Base-by-base conservation (phyloP, 2,888 invertebrate species). In the Eustalomyia histrio region DNA sequence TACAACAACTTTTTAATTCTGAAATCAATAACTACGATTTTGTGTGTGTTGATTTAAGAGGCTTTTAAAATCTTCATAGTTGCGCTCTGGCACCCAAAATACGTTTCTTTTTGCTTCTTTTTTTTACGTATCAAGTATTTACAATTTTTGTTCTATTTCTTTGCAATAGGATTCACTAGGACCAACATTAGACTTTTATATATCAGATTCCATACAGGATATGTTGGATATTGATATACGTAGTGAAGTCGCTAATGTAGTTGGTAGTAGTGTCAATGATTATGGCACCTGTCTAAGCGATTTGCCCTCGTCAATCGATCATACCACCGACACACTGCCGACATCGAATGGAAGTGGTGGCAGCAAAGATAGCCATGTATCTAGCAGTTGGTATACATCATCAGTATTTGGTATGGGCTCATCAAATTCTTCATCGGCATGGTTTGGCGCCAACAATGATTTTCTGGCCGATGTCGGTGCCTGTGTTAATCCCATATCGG, bases 151-250 rank as follows among this genome's bases (percentile, higher is more conserved):
- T 29, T 29, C 3, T 6, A 6, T 47, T n/a, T 47, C 43, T 47
- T n/a, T 43, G 12, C n/a, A 88, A 6, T 39, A 93, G 93, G 92
- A 91, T 89, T 91, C 92, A 87, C 92, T 92, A 84, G 92, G 92
- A 86, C 90, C 90, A 10, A 93, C 93, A 90, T 91, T 93, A 91
- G 93, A 93, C 89, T 91, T 93, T 82, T 93, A 93, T 86, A 93
- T 93, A 88, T 93, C 93, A 39, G 93, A 93, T 88, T 95, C 96
- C 65, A 93, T 97, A 87, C 96, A 97, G 90, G 97, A 97, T 88
- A 96, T 97, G 95, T 92, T 97, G 83, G 97, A 97, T 88, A 95
- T 96, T 90, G 97, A 97, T 88, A 96, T 97, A 82, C 95, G 96
- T 88, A 94, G 94, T 84, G 96, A 96, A 91, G 95, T 96, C 85